Evolutionary conservation across 1,140 invertebrate genomes (phyloP).

Genomic region (Nixonia krombeini): DNA sequence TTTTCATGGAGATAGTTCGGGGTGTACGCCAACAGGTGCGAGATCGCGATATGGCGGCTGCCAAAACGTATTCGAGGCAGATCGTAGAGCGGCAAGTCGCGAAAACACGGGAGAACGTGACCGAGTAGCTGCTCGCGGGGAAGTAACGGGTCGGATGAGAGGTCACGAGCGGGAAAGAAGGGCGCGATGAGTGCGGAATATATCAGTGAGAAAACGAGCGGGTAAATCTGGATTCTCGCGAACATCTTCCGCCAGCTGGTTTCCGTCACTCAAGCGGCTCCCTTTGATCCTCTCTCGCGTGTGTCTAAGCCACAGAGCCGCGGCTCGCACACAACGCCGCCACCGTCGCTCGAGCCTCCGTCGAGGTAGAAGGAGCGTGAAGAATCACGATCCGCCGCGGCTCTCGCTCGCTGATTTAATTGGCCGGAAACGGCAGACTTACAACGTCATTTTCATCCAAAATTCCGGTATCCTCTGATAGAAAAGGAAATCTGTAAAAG

Average conservation of each 20-base stretch:
- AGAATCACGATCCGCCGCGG: slow-evolving; percentile 7
- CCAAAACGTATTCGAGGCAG: too few species aligned
- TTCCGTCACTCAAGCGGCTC: slow-evolving; percentile 60
- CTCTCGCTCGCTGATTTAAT: slow-evolving; percentile 9
- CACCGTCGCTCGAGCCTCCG: slow-evolving; percentile 46
- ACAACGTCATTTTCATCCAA: too few species aligned
- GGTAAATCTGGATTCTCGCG: slow-evolving; percentile 47
- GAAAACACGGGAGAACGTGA: not conserved
- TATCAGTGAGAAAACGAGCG: slow-evolving; percentile 49
- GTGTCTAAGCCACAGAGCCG: slow-evolving; percentile 52
- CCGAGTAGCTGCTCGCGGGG: not conserved
- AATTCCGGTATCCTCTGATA: too few species aligned
- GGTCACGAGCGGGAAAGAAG: slow-evolving; percentile 5
- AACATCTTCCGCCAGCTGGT: slow-evolving; percentile 60
- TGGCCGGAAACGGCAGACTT: not conserved
- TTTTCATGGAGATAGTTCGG: too few species aligned
- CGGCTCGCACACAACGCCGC: slow-evolving; percentile 50
- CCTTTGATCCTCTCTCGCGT: slow-evolving; percentile 54
- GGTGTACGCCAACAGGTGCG: too few species aligned
- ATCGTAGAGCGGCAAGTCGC: too few species aligned
- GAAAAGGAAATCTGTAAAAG: too few species aligned
- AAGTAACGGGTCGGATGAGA: slow-evolving; percentile 1
- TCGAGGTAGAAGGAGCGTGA: not conserved
- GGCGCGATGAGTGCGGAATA: slow-evolving; percentile 36
- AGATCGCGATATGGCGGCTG: too few species aligned